Conservation (phyloP, 2,888 invertebrate species). For the Stenchaetothrips biformis region DNA sequence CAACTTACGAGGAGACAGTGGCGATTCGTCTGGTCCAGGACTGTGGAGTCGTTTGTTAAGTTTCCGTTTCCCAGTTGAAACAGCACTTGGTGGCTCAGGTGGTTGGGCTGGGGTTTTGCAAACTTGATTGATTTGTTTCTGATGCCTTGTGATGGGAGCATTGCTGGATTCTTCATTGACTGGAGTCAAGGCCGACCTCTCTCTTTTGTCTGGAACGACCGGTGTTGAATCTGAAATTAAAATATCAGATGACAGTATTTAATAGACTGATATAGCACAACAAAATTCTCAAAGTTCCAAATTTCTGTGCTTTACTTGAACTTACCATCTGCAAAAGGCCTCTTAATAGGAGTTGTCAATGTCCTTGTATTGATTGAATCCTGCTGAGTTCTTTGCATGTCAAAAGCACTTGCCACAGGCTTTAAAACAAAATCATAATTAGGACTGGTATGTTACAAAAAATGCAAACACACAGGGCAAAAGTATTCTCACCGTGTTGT, state of each 20-base stretch:
- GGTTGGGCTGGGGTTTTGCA: background rate
- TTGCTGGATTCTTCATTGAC: background rate
- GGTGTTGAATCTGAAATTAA: background rate
- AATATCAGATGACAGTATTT: background rate
- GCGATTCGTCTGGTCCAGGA: constrained; percentile 34
- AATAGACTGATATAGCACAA: background rate
- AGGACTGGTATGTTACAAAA: too few species aligned
- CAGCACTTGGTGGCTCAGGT: background rate
- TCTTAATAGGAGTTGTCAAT: background rate
- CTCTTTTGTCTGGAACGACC: background rate
- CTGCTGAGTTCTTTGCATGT: background rate
- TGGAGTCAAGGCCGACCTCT: background rate
- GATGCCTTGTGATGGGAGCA: background rate
- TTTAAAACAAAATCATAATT: background rate
- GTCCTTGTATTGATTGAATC: background rate
- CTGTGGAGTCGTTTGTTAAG: constrained; percentile 34
- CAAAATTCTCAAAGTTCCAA: background rate
- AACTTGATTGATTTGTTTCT: background rate
- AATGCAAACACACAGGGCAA: background rate
- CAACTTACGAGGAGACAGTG: constrained; percentile 27
- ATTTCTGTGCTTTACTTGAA: background rate
- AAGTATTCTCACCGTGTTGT: background rate
- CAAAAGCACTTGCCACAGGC: background rate
- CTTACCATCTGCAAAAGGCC: background rate
- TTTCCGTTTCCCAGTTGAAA: background rate